phyloP scores from a whole-genome alignment of 2,888 invertebrate genomes.

The Drosophila maculinotata region DNA sequence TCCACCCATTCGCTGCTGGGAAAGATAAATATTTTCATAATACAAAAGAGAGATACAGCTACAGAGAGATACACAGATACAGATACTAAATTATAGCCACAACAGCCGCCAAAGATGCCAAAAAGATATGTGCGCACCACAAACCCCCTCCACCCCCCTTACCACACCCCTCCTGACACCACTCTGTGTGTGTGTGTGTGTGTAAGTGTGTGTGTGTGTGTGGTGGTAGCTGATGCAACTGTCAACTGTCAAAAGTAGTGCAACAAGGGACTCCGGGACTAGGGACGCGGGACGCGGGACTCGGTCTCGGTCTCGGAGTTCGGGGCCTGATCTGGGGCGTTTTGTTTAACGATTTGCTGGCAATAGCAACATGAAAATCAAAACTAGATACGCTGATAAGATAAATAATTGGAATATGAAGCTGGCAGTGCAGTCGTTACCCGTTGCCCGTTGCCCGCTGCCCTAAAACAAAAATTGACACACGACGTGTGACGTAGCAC shows the following conservation, averaged over 20 bases:
- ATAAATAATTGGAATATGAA: conserved; percentile 80
- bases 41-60: conserved; percentile 27
- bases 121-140: conserved; percentile 12
- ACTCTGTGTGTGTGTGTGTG: too few species aligned
- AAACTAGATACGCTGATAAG: conserved; percentile 74
- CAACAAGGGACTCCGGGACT: conserved; percentile 26
- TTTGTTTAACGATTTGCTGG: conserved; percentile 47
- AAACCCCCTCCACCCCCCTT: neutral
- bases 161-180: neutral
- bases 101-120: conserved; percentile 47
- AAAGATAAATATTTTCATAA: conserved; percentile 73
- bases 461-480: conserved; percentile 40
- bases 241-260: conserved; percentile 70
- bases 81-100: conserved; percentile 38
- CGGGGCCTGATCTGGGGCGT: conserved; percentile 24
- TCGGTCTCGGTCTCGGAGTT: too few species aligned
- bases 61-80: conserved; percentile 41
- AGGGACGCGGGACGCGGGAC: too few species aligned
- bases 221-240: too few species aligned
- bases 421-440: conserved; percentile 44
- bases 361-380: conserved; percentile 49
- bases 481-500: conserved; percentile 40
- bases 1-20: conserved; percentile 52
- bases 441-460: too few species aligned
- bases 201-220: too few species aligned